Evolutionary conservation across 2,113 vertebrate genomes (phyloP), one percentile per base, ranked within the genome.

Genomic region (Anoura caudifer): DNA sequence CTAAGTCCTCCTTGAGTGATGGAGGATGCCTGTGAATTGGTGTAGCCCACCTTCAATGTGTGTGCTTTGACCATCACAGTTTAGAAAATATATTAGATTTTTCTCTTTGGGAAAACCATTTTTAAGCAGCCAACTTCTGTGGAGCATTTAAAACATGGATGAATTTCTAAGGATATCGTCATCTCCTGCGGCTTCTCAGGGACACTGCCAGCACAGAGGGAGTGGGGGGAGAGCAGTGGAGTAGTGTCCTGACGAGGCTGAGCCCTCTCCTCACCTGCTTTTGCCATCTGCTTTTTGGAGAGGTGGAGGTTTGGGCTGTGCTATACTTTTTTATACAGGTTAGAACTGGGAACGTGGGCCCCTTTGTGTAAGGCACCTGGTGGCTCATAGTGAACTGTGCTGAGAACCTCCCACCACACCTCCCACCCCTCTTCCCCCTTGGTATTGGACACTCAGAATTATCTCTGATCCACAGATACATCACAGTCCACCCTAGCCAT

Each of bases 21-120:
- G 0, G 33, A 6, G 7, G 22, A 3, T 15, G 4, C 38, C 43
- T 76, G 3, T 24, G 33, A 0, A 5, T 41, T 13, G 31, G 31
- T 20, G 8, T 24, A 28, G 31, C 5, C 28, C 38, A 11, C 61
- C 38, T 38, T 19, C 33, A 73, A 9, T 28, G 26, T 11, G 10
- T 4, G 22, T 65, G 54, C 28, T 43, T 6, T 41, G 26, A 77
- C 3, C 0, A 13, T 41, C 82, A 77, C 36, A 14, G 8, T 28
- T 70, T 31, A 63, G 33, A 59, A 85, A 73, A 20, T 41, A 31
- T 3, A 4, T 67, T 81, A 36, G 22, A 41, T 59, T 77, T 43
- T 61, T 47, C 43, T 89, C 13, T 83, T 45, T 33, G 63, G 61
- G 31, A 54, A 65, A 73, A 50, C 28, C 26, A 15, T n/a, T 67